Conservation (phyloP, 2,797 vertebrate species). For the Coilia nasus region DNA sequence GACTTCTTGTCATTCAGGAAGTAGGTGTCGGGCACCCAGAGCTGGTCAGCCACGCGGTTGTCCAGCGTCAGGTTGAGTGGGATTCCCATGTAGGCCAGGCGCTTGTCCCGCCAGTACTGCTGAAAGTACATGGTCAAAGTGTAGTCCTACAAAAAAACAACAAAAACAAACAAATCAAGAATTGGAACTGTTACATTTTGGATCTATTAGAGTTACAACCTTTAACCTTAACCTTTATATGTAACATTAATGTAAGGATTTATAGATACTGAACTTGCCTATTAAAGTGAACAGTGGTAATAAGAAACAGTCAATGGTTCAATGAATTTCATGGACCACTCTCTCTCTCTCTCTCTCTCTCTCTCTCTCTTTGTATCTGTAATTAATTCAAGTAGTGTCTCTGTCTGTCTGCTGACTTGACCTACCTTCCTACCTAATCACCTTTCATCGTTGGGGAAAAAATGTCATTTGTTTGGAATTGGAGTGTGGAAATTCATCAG, state of each 20-base stretch:
- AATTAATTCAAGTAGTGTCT: background rate
- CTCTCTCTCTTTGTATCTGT: background rate
- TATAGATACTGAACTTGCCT: background rate
- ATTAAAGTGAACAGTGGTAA: background rate
- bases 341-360: background rate
- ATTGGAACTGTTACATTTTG: background rate
- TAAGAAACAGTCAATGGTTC: background rate
- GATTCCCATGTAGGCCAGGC: slow-evolving; percentile 92
- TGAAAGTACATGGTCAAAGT: slow-evolving; percentile 99
- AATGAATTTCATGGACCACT: background rate
- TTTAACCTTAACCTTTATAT: background rate
- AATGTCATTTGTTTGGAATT: background rate
- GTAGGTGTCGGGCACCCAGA: slow-evolving; percentile 98
- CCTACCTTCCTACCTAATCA: background rate
- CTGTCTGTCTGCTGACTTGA: background rate
- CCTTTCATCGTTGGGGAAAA: background rate
- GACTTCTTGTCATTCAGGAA: slow-evolving; percentile 99
- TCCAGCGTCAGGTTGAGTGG: slow-evolving; percentile 97
- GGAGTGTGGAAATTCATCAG: background rate
- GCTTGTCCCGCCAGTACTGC: slow-evolving; percentile 98
- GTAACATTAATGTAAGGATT: background rate
- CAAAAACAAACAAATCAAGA: background rate
- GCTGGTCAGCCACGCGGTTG: slow-evolving; percentile 97
- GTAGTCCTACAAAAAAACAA: slow-evolving; percentile 82
- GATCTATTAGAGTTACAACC: background rate